A percentile compares a stretch with the other conserved stretches of the same genome.
Conservation (phyloP, 37 sponge, comb jelly and placozoan genomes). For the Cladorhizidae sp. region DNA sequence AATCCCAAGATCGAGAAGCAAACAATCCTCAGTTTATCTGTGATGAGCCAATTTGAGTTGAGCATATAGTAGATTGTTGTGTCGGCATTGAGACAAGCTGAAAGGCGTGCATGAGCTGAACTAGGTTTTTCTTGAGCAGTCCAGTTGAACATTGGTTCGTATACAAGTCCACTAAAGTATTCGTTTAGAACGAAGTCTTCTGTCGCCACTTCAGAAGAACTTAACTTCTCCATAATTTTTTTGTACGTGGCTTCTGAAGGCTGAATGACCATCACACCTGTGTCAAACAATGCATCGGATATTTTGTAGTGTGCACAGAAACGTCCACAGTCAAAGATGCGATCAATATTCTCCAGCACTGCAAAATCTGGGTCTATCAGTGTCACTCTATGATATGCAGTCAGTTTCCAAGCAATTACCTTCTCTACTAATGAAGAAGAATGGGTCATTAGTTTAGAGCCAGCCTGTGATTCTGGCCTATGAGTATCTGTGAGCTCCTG, state of each 20-base stretch:
- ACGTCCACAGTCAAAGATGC: not conserved
- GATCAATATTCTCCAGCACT: not conserved
- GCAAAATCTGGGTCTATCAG: not conserved
- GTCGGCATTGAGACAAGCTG: not conserved
- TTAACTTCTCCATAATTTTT: not conserved
- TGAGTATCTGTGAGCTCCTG: not conserved
- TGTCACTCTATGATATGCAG: not conserved
- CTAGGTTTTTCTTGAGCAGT: not conserved
- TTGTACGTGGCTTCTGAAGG: not conserved
- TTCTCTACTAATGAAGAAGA: not conserved
- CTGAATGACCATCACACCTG: not conserved
- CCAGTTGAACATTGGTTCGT: not conserved
- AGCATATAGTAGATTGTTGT: not conserved
- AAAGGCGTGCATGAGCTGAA: not conserved
- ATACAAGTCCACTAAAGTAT: not conserved
- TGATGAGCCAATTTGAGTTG: not conserved
- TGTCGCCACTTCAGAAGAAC: not conserved
- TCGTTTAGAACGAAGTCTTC: not conserved
- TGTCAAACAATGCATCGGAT: not conserved
- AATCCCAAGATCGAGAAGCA: not conserved
- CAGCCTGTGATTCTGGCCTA: too few species aligned
- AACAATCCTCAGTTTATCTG: not conserved
- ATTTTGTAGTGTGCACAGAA: not conserved
- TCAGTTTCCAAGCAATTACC: not conserved
- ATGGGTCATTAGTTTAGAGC: not conserved